These are phyloP conservation scores for Drosophila birchii DNA, from an alignment of 2,888 invertebrate species.

Conservation along the genomic window DNA sequence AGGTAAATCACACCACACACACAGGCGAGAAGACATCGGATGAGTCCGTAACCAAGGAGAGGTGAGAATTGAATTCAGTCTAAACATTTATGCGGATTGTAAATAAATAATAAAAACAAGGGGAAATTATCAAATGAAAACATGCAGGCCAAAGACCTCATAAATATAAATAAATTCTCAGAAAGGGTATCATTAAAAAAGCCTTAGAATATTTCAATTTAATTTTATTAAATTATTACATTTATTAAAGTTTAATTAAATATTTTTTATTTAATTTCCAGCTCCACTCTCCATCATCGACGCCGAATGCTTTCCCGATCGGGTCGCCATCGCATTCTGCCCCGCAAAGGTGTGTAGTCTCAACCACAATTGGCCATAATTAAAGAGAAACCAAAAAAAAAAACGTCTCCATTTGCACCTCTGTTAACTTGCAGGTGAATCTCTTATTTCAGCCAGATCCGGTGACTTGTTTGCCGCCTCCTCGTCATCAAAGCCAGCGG, in stretches of 20 bases:
- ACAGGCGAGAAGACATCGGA: slow-evolving; percentile 29
- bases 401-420: slow-evolving; percentile 35
- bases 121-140: neutral
- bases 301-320: slow-evolving; percentile 30
- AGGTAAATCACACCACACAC: slow-evolving; percentile 77
- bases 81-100: neutral
- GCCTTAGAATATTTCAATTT: neutral
- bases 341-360: slow-evolving; percentile 61
- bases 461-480: neutral
- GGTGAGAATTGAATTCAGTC: slow-evolving; percentile 33
- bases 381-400: slow-evolving; percentile 21
- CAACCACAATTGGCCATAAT: slow-evolving; percentile 56
- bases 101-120: neutral
- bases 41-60: slow-evolving; percentile 46
- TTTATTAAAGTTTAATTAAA: neutral
- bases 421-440: slow-evolving; percentile 79
- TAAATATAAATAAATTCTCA: neutral
- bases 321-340: slow-evolving; percentile 56
- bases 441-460: slow-evolving; percentile 81
- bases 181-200: neutral
- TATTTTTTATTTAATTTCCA: neutral
- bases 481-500: slow-evolving; percentile 62
- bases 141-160: neutral
- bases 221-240: neutral
- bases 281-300: slow-evolving; percentile 32